phyloP scores from a whole-genome alignment of 1,140 invertebrate species.

The Antheraea mylitta region DNA sequence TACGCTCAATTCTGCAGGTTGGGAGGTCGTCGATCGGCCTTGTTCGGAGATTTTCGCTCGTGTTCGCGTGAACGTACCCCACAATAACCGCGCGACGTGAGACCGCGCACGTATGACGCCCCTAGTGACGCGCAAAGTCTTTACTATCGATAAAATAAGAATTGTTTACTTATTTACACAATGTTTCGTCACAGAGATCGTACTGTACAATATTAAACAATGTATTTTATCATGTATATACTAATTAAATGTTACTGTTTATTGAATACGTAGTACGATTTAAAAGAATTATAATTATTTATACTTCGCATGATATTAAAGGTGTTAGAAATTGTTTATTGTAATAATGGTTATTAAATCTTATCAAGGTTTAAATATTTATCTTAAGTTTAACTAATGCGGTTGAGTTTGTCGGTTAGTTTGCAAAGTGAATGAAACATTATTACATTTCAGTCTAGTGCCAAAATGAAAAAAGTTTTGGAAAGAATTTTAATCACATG shows the following conservation, averaged over 20 bases:
- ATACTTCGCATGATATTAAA: too few species aligned
- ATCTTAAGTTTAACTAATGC: too few species aligned
- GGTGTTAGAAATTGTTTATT: too few species aligned
- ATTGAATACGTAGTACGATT: too few species aligned
- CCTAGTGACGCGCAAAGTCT: slow-evolving; percentile 46
- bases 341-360: too few species aligned
- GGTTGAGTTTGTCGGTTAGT: too few species aligned
- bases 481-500: too few species aligned
- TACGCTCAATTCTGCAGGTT: slow-evolving; percentile 18
- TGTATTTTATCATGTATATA: neutral
- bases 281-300: too few species aligned
- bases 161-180: neutral
- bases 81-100: slow-evolving; percentile 40
- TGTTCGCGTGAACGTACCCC: slow-evolving; percentile 41
- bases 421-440: too few species aligned
- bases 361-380: too few species aligned
- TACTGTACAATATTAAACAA: neutral
- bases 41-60: slow-evolving; percentile 58
- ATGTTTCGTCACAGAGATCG: neutral
- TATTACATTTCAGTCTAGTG: too few species aligned
- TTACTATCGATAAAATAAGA: neutral
- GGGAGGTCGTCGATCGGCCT: slow-evolving; percentile 63
- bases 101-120: slow-evolving; percentile 49
- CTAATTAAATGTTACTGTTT: neutral
- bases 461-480: too few species aligned